A percentile compares a stretch with the other conserved stretches of the same genome.
These are phyloP conservation scores for Silvanus unidentatus DNA, from an alignment of 2,888 invertebrate species.

Conservation along the genomic window DNA sequence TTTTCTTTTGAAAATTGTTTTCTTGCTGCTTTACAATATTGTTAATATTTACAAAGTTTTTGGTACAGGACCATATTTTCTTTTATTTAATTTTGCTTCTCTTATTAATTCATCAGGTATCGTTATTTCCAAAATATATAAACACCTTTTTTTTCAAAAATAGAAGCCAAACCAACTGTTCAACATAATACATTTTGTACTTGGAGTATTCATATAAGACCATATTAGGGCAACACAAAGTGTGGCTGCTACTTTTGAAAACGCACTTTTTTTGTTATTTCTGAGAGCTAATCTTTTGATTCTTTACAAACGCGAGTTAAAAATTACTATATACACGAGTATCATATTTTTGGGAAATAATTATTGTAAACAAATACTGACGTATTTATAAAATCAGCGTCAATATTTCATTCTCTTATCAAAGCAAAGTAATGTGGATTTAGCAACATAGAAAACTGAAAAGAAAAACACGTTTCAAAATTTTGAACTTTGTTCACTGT, in stretches of 20 bases:
- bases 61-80: constrained; percentile 28
- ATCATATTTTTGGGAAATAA: neutral
- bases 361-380: neutral
- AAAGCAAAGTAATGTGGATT: constrained; percentile 18
- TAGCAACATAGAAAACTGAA: constrained; percentile 15
- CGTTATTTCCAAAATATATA: constrained; percentile 16
- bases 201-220: too few species aligned
- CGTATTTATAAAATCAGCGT: neutral
- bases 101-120: too few species aligned
- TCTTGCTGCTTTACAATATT: constrained; percentile 7
- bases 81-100: constrained; percentile 22
- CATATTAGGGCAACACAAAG: too few species aligned
- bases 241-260: constrained; percentile 4
- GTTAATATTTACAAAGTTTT: constrained; percentile 32
- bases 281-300: neutral
- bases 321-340: constrained; percentile 28
- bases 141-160: neutral
- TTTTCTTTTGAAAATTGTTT: neutral
- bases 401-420: constrained; percentile 14
- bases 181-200: neutral
- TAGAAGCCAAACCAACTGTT: constrained; percentile 1
- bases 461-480: too few species aligned
- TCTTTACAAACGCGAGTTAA: constrained; percentile 21
- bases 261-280: neutral
- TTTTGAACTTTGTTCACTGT: too few species aligned